Base-by-base conservation (phyloP, 2,797 vertebrate genomes). In the Sebastes steindachneri region DNA sequence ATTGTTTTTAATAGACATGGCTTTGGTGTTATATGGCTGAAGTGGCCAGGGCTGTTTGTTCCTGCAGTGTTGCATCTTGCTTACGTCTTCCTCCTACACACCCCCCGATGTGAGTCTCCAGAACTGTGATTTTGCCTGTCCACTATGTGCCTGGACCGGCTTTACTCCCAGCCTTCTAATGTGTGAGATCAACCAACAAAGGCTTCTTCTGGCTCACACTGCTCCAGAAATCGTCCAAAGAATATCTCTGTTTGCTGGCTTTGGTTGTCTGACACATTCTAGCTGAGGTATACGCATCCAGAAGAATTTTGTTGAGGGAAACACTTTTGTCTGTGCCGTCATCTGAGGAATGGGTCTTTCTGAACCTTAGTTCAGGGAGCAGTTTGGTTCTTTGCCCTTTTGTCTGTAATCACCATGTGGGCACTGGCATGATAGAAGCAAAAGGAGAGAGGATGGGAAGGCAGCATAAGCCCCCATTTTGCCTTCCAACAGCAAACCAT, bases 101-200 rank as follows among this genome's bases (percentile, higher is more conserved):
- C 1, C 21, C 35, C 4, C n/a, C 12, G 59, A 33, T 23, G 19
- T 28, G 7, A 81, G 58, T 53, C n/a, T 66, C 53, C n/a, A 45
- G 26, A 75, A 12, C 70, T 62, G 14, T 53, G 37, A 68, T 65
- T 65, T 68, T 77, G 28, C 19, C 17, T 6, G 7, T 74, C 33
- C 29, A 17, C 5, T 28, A 72, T 81, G 54, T 41, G 25, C 2
- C 55, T 75, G 51, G 25, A 59, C 66, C 65, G 7, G n/a, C 35
- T 55, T 48, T 29, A 53, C 26, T 33, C 33, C 62, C 63, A 68
- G 21, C 25, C 67, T 53, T 23, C 75, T 59, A 33, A 57, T 77
- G 57, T 62, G 45, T 83, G 70, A 79, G 73, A 80, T 75, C 29
- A 67, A 65, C 45, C 37, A 23, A 59, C 66, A 65, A 77, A 78